Evolutionary conservation across 2,797 vertebrate species (phyloP).

Genomic region (Lateolabrax maculatus): DNA sequence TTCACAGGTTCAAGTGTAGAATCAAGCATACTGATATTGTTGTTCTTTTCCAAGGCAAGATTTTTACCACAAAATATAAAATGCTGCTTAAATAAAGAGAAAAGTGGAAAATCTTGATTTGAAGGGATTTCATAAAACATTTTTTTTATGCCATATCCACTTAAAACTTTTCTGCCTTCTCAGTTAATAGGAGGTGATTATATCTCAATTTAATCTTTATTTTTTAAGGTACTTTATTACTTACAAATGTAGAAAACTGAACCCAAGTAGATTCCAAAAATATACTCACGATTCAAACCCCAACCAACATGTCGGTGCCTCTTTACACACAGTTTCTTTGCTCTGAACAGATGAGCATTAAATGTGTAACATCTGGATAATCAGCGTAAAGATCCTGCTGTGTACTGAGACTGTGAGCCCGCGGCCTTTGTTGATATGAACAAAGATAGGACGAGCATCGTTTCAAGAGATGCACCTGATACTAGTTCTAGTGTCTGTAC

Average conservation of each 20-base stretch:
- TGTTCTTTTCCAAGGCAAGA: background rate
- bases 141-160: background rate
- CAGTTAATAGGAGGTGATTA: background rate
- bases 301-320: background rate
- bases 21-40: background rate
- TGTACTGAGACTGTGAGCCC: slow-evolving; percentile 1
- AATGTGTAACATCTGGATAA: slow-evolving; percentile 47
- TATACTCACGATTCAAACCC: background rate
- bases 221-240: background rate
- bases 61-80: no score
- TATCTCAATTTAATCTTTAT: slow-evolving; percentile 1
- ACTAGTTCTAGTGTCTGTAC: background rate
- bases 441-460: slow-evolving; percentile 47
- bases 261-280: background rate
- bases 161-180: background rate
- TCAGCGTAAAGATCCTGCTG: slow-evolving; percentile 38
- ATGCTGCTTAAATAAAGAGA: background rate
- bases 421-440: slow-evolving; percentile 50
- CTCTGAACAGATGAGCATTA: slow-evolving; percentile 13
- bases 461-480: slow-evolving; percentile 30
- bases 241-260: background rate
- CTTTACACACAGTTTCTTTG: background rate
- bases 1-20: background rate
- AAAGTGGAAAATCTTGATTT: background rate
- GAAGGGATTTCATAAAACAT: background rate